Base-by-base conservation (phyloP, 2,797 vertebrate genomes). In the Siniperca obscura region DNA sequence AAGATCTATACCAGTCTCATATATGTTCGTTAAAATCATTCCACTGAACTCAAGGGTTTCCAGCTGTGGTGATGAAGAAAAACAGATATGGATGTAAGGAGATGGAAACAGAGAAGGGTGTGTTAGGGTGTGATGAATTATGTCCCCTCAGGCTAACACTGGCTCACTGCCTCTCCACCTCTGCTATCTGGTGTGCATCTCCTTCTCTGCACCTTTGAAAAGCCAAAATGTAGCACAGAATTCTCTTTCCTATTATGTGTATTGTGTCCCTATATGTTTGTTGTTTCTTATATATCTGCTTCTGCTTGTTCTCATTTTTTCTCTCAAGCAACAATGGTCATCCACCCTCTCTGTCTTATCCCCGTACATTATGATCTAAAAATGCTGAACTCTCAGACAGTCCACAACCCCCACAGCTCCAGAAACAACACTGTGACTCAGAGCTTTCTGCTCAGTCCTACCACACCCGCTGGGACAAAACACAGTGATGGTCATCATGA, bases 371-470 rank as follows among this genome's bases (percentile, higher is more conserved):
- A 83, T 59, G 27, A 79, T 82, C 70, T 64, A 42, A 76, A 75
- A 80, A 76, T 2, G 2, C 85, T 53, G 36, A 25, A 53, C 48
- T 66, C 66, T 48, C 14, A 44, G 64, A 12, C 69, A 69, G 65
- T 67, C 38, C 19, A 0, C 53, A 60, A 59, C 57, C 34, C 85
- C 75, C 70, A 71, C 78, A 78, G 76, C 61, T 84, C 66, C 76
- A 60, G 64, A 81, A 73, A 81, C 76, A 83, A 34, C 77, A 56
- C 22, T 17, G 50, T 92, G 86, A 90, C 77, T 90, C 83, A 85
- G 52, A 85, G 77, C 30, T 78, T 72, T 84, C 55, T 80, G 71
- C 80, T 91, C 74, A 78, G 69, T 42, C 50, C 70, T 73, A 74
- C 65, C 83, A 76, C 83, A 65, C 81, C 74, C 16, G 7, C 72